phyloP scores from a whole-genome alignment of 2,113 vertebrate genomes.

The Clinocottus analis region DNA sequence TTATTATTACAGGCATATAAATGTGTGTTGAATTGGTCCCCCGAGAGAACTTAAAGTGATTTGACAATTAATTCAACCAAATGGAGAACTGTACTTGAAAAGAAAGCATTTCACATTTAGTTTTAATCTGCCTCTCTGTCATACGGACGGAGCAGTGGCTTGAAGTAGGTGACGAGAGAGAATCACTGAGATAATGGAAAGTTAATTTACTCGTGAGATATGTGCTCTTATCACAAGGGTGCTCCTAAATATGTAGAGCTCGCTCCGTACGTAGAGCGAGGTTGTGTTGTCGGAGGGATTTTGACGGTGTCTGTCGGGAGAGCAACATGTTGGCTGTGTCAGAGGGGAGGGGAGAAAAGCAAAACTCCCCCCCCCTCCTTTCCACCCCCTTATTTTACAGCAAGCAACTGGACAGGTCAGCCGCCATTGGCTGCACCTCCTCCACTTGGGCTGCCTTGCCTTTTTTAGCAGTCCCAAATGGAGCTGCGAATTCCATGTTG shows the following conservation, averaged over 20 bases:
- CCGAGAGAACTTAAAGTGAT: not conserved
- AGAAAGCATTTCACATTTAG: not conserved
- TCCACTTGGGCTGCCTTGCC: slow-evolving; percentile 93
- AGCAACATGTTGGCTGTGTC: slow-evolving; percentile 58
- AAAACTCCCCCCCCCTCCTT: not conserved
- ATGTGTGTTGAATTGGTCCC: not conserved
- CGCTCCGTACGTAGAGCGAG: slow-evolving; percentile 12
- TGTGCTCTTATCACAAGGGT: slow-evolving; percentile 67
- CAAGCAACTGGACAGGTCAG: slow-evolving; percentile 82
- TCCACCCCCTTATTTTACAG: slow-evolving; percentile 76
- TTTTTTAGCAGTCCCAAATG: slow-evolving; percentile 91
- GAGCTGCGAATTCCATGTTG: slow-evolving; percentile 88
- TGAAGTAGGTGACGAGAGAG: slow-evolving; percentile 43
- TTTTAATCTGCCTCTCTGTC: not conserved
- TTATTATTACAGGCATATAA: not conserved
- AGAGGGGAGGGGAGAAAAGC: slow-evolving; percentile 63
- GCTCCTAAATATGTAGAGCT: slow-evolving; percentile 9
- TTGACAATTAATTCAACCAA: not conserved
- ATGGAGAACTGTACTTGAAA: not conserved
- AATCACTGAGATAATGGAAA: slow-evolving; percentile 80
- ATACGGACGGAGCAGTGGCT: not conserved
- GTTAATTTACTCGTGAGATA: slow-evolving; percentile 67
- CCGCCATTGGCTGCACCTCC: slow-evolving; percentile 87
- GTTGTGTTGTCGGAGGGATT: not conserved
- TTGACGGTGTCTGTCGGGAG: slow-evolving; percentile 7